Conservation (phyloP, 2,113 vertebrate species). For the Phrynosoma blainvillii region DNA sequence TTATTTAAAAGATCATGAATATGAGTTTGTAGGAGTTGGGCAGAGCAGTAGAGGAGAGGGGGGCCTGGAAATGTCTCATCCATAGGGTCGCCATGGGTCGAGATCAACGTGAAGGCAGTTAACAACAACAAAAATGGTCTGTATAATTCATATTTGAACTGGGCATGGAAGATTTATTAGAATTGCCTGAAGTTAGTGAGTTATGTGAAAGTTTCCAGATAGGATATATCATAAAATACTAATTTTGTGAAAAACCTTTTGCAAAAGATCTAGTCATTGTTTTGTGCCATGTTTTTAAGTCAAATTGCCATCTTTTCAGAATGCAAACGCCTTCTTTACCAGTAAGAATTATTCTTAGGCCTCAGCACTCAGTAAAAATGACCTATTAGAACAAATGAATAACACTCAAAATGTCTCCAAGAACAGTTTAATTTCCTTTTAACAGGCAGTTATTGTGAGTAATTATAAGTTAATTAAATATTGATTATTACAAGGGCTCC, state of each 20-base stretch:
- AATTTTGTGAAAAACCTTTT: neutral
- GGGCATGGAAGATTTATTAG: neutral
- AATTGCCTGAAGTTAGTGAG: neutral
- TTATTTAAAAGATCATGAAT: too few species aligned
- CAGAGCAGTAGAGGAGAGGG: too few species aligned
- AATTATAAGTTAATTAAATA: constrained; percentile 77
- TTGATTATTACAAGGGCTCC: constrained; percentile 66
- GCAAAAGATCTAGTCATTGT: fast-evolving
- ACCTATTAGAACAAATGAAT: constrained; percentile 61
- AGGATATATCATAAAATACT: neutral
- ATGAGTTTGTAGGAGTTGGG: too few species aligned
- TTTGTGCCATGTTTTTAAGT: constrained; percentile 11
- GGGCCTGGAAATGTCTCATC: too few species aligned
- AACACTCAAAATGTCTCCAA: constrained; percentile 62
- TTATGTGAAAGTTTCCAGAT: neutral
- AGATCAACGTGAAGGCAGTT: too few species aligned
- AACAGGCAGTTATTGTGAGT: constrained; percentile 64
- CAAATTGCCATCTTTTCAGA: constrained; percentile 46
- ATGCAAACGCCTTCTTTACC: constrained; percentile 20
- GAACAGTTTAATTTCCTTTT: constrained; percentile 68
- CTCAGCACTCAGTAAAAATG: constrained; percentile 57
- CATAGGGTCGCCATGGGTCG: too few species aligned
- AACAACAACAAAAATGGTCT: too few species aligned
- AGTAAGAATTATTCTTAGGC: constrained; percentile 57
- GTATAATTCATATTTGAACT: neutral